Base-by-base conservation (phyloP, 2,888 invertebrate genomes). In the Nephrocerus scutellatus region DNA sequence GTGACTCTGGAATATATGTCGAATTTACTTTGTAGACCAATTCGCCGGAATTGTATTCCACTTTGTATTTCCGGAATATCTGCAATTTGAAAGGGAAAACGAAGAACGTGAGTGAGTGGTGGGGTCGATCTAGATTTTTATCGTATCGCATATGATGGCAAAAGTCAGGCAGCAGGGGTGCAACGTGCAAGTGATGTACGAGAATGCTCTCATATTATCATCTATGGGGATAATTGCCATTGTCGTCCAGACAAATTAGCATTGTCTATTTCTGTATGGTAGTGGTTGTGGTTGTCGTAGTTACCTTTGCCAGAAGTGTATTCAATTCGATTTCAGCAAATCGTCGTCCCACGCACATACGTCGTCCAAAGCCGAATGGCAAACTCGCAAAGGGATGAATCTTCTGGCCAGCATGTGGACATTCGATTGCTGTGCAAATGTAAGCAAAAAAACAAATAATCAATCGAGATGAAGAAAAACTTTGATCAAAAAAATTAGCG, bases 301-400 rank as follows among this genome's bases (percentile, higher is more conserved):
- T 42, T 66, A 82, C 83, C 75, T 82, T 83, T n/a, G 82, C 79
- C 30, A 84, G 60, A 52, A 84, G 64, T 47, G 82, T 77, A 55
- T 83, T 80, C 52, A 87, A 66, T 66, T 87, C 86, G 33, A 80
- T 80, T 68, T 87, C 86, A 13, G 87, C 86, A 64, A 87, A 84
- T 56, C 87, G 71, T 53, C 83, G 76, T 32, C 87, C 87, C 53
- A 84, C 72, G 63, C 84, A 85, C 72, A 82, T 83, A 48, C 84
- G 72, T 39, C 83, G 73, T 2, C 84, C 84, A 60, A 79, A 83
- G 6, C 84, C 84, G 65, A 84, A 84, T 9, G 84, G 84, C 44
- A 84, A 71, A 35, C 80, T 78, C 1, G 81, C 80, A 60, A 82
- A 84, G 19, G 82, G 83, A 66, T 84, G 82, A 41, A 81, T 79